These are phyloP conservation scores for Chymomyza procnemis DNA, from an alignment of 2,888 invertebrate genomes.

Conservation along the genomic window DNA sequence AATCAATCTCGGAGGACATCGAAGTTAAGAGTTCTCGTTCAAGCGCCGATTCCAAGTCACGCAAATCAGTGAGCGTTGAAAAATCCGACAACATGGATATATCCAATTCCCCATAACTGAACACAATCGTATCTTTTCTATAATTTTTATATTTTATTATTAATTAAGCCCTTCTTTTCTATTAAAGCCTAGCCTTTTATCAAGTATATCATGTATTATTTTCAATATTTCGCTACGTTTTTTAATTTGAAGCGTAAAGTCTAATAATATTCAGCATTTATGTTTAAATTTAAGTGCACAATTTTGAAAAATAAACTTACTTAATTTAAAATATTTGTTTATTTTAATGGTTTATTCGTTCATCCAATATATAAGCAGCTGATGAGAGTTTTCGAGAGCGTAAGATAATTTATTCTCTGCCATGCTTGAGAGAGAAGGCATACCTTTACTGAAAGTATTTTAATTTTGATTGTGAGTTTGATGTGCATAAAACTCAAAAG, in stretches of 20 bases:
- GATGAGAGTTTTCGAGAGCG: neutral
- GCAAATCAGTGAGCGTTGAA: constrained; percentile 80
- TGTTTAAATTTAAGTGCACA: constrained; percentile 5
- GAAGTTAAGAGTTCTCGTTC: constrained; percentile 73
- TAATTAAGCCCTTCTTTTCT: neutral
- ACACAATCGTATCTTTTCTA: neutral
- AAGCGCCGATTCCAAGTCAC: constrained; percentile 80
- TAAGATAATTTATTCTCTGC: too few relatives aligned
- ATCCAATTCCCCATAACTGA: constrained; percentile 85
- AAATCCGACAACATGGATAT: constrained; percentile 88
- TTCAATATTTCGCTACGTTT: neutral
- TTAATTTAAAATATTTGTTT: neutral
- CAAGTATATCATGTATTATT: neutral
- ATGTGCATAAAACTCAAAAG: too few relatives aligned
- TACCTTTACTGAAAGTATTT: too few relatives aligned
- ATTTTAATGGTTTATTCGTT: neutral
- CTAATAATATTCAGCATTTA: constrained; percentile 2
- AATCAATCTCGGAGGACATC: constrained; percentile 72
- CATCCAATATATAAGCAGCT: neutral
- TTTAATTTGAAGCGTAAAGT: constrained; percentile 14
- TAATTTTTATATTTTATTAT: too few relatives aligned
- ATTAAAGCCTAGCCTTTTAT: neutral
- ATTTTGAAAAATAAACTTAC: neutral
- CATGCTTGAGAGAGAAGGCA: too few relatives aligned
- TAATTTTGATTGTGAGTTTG: too few relatives aligned